Evolutionary conservation across 2,888 invertebrate species (phyloP).

Genomic region (Anarsia innoxiella): DNA sequence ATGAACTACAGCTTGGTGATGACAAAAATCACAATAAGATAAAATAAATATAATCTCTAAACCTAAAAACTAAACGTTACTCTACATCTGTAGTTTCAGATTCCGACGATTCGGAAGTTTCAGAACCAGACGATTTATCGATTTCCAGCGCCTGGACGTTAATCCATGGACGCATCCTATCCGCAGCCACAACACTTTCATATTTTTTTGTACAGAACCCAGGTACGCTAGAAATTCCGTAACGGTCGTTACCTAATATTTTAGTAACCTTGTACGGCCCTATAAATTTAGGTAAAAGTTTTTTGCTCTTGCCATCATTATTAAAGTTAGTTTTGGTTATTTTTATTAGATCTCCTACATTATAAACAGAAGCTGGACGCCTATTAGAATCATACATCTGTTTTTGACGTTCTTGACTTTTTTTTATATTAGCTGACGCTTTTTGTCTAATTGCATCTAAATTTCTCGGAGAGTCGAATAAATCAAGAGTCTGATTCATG

Average conservation of each 20-base stretch:
- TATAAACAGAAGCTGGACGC: not conserved
- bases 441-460: not conserved
- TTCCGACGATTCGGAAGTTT: no score
- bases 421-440: not conserved
- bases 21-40: no score
- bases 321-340: slow-evolving; percentile 1
- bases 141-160: not conserved
- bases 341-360: slow-evolving; percentile 3
- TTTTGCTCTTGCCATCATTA: slow-evolving; percentile 6
- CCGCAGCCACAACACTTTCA: slow-evolving; percentile 1
- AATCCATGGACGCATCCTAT: slow-evolving; percentile 6
- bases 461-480: no score
- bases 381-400: not conserved
- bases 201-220: slow-evolving; percentile 2
- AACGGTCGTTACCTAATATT: slow-evolving; percentile 4
- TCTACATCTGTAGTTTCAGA: no score
- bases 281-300: not conserved
- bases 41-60: no score
- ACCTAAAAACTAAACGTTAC: no score
- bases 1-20: no score
- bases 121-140: no score
- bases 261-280: slow-evolving; percentile 1
- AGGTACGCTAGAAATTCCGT: slow-evolving; percentile 2
- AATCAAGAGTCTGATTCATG: no score
- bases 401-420: slow-evolving; percentile 1